Percentiles rank a stretch among this genome's conserved stretches.
These are phyloP conservation scores for Tetrao urogallus DNA, from an alignment of 2,113 vertebrate species.

Conservation along the genomic window DNA sequence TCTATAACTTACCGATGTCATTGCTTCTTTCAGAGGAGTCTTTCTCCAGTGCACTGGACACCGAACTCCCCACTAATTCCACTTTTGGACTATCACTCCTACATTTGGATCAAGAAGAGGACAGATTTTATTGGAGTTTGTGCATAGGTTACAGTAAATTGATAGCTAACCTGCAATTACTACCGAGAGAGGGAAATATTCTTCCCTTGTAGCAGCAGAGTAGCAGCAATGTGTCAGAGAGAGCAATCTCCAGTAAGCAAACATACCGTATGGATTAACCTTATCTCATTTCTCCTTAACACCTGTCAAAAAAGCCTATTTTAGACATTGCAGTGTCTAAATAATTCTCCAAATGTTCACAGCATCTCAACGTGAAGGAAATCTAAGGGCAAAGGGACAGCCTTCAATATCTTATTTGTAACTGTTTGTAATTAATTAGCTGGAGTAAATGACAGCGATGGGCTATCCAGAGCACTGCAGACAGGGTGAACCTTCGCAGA, in stretches of 20 bases:
- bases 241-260: conserved; percentile 46
- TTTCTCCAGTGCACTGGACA: conserved; percentile 83
- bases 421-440: not conserved
- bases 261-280: conserved; percentile 71
- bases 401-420: not conserved
- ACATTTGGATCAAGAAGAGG: conserved; percentile 78
- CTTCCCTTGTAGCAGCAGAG: conserved; percentile 19
- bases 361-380: conserved; percentile 48
- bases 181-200: conserved; percentile 4
- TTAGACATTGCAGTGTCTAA: conserved; percentile 45
- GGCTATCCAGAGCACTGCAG: not conserved
- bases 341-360: conserved; percentile 56
- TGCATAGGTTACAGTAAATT: not conserved
- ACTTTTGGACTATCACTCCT: conserved; percentile 93
- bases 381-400: conserved; percentile 14
- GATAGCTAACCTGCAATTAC: conserved; percentile 2
- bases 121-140: conserved; percentile 48
- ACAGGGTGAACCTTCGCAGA: not conserved
- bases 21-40: conserved; percentile 90
- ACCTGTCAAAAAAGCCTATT: conserved; percentile 75
- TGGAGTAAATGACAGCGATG: not conserved
- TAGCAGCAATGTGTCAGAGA: conserved; percentile 15
- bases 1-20: conserved; percentile 89
- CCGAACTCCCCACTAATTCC: conserved; percentile 82
- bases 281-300: conserved; percentile 74